Evolutionary conservation across 2,797 vertebrate genomes (phyloP).

Genomic region (Paratrypauchen microcephalus): DNA sequence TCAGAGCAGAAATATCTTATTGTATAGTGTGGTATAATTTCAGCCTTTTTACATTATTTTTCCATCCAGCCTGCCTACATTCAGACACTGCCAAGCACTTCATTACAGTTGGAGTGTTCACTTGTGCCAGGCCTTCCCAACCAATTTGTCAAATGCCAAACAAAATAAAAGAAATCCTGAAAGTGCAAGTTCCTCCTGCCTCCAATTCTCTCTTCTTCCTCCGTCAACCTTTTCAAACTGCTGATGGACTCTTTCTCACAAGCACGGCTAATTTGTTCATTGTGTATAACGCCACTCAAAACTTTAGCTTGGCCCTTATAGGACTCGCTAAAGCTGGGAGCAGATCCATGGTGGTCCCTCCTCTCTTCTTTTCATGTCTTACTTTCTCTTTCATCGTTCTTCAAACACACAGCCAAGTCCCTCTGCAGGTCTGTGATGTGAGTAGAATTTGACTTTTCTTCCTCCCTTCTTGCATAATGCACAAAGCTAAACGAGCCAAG

Average conservation of each 20-base stretch:
- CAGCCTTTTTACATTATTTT: neutral
- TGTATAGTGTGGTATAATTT: neutral
- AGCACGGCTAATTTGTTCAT: conserved; percentile 43
- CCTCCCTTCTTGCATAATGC: neutral
- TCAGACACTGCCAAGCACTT: conserved; percentile 1
- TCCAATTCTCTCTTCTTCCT: conserved; percentile 14
- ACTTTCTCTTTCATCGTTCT: conserved; percentile 15
- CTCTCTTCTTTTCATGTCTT: conserved; percentile 17
- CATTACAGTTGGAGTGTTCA: conserved; percentile 12
- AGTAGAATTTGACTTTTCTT: neutral
- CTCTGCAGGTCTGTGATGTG: conserved; percentile 15
- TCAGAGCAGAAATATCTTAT: neutral
- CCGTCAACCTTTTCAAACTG: conserved; percentile 52
- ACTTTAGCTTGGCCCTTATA: conserved; percentile 8
- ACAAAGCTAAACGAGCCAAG: conserved; percentile 3
- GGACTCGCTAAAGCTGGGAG: conserved; percentile 20
- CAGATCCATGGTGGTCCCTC: conserved; percentile 12
- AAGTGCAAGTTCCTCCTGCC: conserved; percentile 24
- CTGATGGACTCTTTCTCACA: conserved; percentile 45
- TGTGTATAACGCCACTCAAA: conserved; percentile 42
- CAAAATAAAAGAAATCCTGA: conserved; percentile 41
- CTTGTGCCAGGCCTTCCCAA: conserved; percentile 16
- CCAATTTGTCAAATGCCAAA: conserved; percentile 39
- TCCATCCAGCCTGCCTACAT: neutral
- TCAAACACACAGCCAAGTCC: conserved; percentile 14